A percentile compares a stretch with the other conserved stretches of the same genome.
phyloP scores from a whole-genome alignment of 2,113 vertebrate genomes.

The Irena cyanogastra region DNA sequence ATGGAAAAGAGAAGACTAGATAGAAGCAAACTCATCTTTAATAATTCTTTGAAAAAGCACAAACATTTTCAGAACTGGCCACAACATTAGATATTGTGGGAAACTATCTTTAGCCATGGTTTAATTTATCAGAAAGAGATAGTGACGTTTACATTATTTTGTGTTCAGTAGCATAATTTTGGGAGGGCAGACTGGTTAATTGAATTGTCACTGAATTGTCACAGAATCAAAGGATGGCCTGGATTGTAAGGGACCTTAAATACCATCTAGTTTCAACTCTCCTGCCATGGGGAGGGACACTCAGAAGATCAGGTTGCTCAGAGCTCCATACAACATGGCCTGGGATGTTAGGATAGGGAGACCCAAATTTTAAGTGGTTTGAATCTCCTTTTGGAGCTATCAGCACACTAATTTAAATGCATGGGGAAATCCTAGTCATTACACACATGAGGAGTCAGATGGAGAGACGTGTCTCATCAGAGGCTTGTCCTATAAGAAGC shows the following conservation, averaged over 20 bases:
- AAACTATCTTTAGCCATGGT: neutral
- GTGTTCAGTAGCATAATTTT: neutral
- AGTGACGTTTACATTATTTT: neutral
- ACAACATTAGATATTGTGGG: neutral
- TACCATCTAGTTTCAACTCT: neutral
- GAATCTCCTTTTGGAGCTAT: neutral
- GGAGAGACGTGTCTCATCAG: neutral
- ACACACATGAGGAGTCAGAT: neutral
- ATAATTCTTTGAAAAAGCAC: neutral
- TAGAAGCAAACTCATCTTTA: neutral
- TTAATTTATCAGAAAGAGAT: neutral
- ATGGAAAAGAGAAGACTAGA: neutral
- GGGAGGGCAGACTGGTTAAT: neutral
- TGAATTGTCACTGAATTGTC: neutral
- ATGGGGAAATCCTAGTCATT: neutral
- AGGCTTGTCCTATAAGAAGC: neutral
- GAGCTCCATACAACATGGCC: no score
- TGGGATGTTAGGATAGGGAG: rapidly evolving
- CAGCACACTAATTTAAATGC: neutral
- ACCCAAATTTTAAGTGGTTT: neutral
- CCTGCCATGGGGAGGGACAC: neutral
- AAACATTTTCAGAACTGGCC: neutral
- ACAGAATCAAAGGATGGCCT: neutral
- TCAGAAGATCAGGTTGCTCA: neutral
- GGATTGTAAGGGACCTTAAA: neutral